phyloP scores from a whole-genome alignment of 30 jellyfish, hydroid and myxozoan species.

The Turritopsis dohrnii region DNA sequence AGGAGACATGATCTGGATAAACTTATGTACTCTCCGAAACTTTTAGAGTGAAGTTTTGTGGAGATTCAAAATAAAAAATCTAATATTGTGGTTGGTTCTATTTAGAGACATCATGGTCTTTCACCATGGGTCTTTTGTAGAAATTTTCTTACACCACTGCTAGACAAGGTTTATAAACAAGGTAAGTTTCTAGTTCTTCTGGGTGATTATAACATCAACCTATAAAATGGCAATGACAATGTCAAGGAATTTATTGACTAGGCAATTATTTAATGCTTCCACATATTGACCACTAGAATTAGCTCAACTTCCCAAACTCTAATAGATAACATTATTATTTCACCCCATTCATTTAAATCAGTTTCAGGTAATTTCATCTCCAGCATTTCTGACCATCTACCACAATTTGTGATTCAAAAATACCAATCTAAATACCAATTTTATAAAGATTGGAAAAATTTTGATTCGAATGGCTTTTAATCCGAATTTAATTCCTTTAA shows the following conservation, averaged over 20 bases:
- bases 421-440: too few relatives aligned
- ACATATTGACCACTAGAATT: background rate
- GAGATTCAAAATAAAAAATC: background rate
- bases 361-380: background rate
- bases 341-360: background rate
- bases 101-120: background rate
- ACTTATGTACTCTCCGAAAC: background rate
- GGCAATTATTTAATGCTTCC: background rate
- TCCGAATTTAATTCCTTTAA: background rate
- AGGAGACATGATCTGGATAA: background rate
- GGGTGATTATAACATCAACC: conserved; percentile 3
- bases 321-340: background rate
- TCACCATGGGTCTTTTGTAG: too few relatives aligned
- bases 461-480: background rate
- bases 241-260: background rate
- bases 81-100: too few relatives aligned
- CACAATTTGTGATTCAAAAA: background rate
- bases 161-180: too few relatives aligned
- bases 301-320: background rate
- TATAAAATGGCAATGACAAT: background rate
- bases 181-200: too few relatives aligned
- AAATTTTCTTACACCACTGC: too few relatives aligned
- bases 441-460: background rate
- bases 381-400: too few relatives aligned
- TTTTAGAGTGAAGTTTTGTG: background rate